Percentiles rank a stretch among this genome's conserved stretches.
These are phyloP conservation scores for Menidia menidia DNA, from an alignment of 2,797 vertebrate genomes.

Conservation along the genomic window DNA sequence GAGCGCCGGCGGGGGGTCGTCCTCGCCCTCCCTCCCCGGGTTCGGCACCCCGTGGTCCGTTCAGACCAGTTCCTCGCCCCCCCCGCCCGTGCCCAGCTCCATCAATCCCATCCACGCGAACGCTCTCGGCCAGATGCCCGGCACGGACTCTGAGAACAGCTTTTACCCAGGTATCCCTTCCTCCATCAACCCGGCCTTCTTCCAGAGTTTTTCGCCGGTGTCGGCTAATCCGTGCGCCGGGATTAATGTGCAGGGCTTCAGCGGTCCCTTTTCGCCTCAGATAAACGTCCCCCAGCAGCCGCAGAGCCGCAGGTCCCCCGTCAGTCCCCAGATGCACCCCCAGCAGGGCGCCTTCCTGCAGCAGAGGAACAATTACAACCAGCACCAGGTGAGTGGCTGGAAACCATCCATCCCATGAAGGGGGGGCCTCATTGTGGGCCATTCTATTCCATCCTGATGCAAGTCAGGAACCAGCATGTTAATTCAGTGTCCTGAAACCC, in stretches of 20 bases:
- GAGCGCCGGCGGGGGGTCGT: conserved; percentile 84
- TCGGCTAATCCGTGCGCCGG: conserved; percentile 90
- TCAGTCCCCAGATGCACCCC: conserved; percentile 92
- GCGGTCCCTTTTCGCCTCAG: conserved; percentile 90
- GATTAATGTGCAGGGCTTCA: conserved; percentile 87
- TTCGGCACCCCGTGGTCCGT: conserved; percentile 97
- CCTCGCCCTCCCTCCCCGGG: conserved; percentile 88
- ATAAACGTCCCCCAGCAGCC: conserved; percentile 88
- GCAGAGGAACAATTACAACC: conserved; percentile 96
- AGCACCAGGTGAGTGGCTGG: conserved; percentile 89
- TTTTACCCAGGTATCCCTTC: conserved; percentile 93
- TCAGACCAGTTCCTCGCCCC: conserved; percentile 92
- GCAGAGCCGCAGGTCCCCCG: conserved; percentile 90
- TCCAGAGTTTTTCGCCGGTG: conserved; percentile 92
- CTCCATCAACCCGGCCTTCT: conserved; percentile 95
- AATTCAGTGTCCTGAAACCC: not conserved
- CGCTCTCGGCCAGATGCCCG: conserved; percentile 85
- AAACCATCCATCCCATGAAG: conserved; percentile 3
- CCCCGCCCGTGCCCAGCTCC: conserved; percentile 81
- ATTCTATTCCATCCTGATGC: not conserved
- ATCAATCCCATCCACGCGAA: conserved; percentile 74
- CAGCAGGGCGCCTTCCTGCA: conserved; percentile 93
- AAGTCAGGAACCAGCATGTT: not conserved
- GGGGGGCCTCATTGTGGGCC: not conserved
- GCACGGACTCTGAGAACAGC: conserved; percentile 88